phyloP scores from a whole-genome alignment of 2,113 vertebrate genomes.

The Psilopsiagon aurifrons region DNA sequence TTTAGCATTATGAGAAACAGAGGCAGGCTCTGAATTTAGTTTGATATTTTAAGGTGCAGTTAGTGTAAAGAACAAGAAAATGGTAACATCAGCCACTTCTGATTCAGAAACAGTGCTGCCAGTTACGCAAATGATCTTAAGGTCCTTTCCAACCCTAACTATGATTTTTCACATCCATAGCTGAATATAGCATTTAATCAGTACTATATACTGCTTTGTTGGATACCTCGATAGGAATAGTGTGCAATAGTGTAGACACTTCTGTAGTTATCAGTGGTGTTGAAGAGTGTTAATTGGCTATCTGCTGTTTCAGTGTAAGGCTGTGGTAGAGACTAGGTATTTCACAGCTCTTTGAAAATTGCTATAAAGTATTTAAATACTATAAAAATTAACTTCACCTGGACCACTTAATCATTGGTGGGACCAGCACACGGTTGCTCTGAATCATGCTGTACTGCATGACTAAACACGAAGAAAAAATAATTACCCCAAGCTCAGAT shows the following conservation, averaged over 20 bases:
- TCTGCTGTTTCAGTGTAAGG: neutral
- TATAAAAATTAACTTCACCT: neutral
- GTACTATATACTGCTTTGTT: neutral
- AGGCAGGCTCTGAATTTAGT: neutral
- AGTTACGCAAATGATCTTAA: neutral
- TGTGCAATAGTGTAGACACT: neutral
- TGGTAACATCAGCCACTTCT: neutral
- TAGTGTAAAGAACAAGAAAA: neutral
- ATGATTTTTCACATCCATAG: neutral
- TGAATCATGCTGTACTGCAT: neutral
- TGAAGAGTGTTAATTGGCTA: neutral
- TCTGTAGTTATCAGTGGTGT: neutral
- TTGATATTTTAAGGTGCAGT: neutral
- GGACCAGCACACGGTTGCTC: neutral
- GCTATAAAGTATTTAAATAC: neutral
- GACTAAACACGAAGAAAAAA: neutral
- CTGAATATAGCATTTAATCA: neutral
- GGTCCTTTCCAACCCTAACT: too few species aligned
- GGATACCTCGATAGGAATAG: neutral
- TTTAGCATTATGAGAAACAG: neutral
- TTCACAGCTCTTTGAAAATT: neutral
- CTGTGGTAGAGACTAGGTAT: neutral
- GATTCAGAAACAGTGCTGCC: neutral
- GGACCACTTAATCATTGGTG: neutral
- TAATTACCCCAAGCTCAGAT: neutral